Percentiles rank a stretch among this genome's conserved stretches.
Evolutionary conservation across 2,113 vertebrate species (phyloP).

Genomic region (Pandion haliaetus): DNA sequence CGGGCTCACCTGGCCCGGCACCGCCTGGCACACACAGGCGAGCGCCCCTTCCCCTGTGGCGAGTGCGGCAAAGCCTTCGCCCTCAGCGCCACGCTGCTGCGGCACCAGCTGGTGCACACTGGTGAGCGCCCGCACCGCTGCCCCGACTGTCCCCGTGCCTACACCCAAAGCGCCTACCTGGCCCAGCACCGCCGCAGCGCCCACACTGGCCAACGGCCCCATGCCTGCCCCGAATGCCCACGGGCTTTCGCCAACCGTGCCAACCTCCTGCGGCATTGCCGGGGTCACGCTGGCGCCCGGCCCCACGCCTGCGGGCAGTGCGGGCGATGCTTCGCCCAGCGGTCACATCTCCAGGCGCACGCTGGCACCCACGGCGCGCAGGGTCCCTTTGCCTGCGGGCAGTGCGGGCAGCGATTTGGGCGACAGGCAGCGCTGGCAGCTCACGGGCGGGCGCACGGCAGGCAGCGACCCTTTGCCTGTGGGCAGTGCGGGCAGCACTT

Average conservation of each 20-base stretch:
- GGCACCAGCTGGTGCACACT: background rate
- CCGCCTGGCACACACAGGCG: background rate
- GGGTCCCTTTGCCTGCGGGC: slow-evolving; percentile 42
- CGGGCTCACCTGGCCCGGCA: slow-evolving; percentile 58
- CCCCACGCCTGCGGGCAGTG: slow-evolving; percentile 40
- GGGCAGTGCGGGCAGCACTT: slow-evolving; percentile 75
- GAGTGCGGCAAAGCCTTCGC: background rate
- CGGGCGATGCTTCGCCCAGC: slow-evolving; percentile 51
- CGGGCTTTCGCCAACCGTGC: slow-evolving; percentile 41
- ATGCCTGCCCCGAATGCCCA: slow-evolving; percentile 67
- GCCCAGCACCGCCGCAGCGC: background rate
- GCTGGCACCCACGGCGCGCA: slow-evolving; percentile 50
- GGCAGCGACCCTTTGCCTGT: slow-evolving; percentile 49
- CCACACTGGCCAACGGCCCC: slow-evolving; percentile 73
- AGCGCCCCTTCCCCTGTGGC: background rate
- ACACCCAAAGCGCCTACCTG: background rate
- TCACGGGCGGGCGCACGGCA: slow-evolving; percentile 62
- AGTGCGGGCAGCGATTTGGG: slow-evolving; percentile 57
- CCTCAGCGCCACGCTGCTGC: background rate
- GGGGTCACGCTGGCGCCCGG: background rate
- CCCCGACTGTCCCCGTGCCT: background rate
- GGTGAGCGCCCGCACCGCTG: background rate
- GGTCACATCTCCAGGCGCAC: slow-evolving; percentile 51
- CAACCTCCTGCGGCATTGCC: background rate
- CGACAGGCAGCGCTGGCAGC: slow-evolving; percentile 60